Base-by-base conservation (phyloP, 23 tunicate genomes). In the Halocynthia aurantium region DNA sequence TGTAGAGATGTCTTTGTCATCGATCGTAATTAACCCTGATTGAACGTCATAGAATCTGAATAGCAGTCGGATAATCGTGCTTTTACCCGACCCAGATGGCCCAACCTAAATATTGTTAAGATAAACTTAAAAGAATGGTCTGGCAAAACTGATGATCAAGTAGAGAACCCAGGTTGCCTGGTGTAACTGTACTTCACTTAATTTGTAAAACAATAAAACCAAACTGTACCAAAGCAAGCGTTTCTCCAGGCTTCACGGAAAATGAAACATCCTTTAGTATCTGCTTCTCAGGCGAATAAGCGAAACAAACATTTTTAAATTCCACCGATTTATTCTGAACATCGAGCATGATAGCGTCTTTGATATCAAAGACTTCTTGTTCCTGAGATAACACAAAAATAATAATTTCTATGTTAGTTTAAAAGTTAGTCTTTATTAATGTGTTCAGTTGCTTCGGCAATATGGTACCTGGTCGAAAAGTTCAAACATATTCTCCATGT, bases 401-500 rank as follows among this genome's bases (percentile, higher is more conserved):
- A 31, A 31, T 1, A 31, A 31, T 31, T 31, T 31, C 44, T 13
- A 57, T 11, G 13, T 11, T 11, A 12, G 13, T 57, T 57, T 11
- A 57, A 11, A 11, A 13, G 62, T 13, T 57, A 12, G 12, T 57
- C 62, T 57, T 12, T 12, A 57, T 57, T 13, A 11, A 11, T 57
- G 12, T 12, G 62, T 13, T 57, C 62, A 11, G 62, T 12, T 57
- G 44, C 44, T 31, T 31, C 4, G 44, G 44, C 44, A 31, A 31
- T 1, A 31, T 31, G 44, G 44, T 31, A 86, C 94, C 94, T 93
- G 96, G 21, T 87, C 81, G 56, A 93, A 93, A 7, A 93, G 81
- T n/a, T 93, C 98, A 52, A 93, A 87, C 94, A 93, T 87, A 62
- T 93, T 93, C 61, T 93, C 98, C 94, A 87, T 93, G 63, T 93